These are phyloP conservation scores for Bujurquina vittata DNA, from an alignment of 2,113 vertebrate genomes.

Conservation along the genomic window DNA sequence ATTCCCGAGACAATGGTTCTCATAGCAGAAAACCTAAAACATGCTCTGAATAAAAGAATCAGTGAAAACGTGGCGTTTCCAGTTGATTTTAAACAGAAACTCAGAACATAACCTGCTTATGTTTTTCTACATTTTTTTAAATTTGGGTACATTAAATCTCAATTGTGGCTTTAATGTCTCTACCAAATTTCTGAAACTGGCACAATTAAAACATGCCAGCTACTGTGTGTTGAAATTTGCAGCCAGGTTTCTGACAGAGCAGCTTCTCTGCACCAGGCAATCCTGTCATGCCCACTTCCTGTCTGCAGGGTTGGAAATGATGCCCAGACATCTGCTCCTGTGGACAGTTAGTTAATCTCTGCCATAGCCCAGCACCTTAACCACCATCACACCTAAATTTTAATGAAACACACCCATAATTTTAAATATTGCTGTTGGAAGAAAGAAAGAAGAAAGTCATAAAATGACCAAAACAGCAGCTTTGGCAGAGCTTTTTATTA, in stretches of 20 bases:
- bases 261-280: constrained; percentile 32
- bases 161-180: not conserved
- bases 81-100: not conserved
- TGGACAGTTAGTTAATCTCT: constrained; percentile 38
- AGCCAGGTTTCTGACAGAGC: constrained; percentile 37
- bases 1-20: not conserved
- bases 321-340: constrained; percentile 64
- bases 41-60: not conserved
- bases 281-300: constrained; percentile 64
- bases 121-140: not conserved
- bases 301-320: constrained; percentile 35
- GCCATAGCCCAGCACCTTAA: not conserved
- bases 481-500: constrained; percentile 70
- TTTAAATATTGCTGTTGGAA: not conserved
- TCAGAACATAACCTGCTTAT: too few species aligned
- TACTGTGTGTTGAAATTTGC: constrained; percentile 15
- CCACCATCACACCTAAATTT: not conserved
- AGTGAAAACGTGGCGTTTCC: not conserved
- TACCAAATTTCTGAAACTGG: not conserved
- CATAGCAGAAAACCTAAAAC: not conserved
- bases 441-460: not conserved
- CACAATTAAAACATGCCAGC: not conserved
- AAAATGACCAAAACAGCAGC: not conserved
- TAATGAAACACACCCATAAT: not conserved
- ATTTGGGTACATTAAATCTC: not conserved